Conservation (phyloP, 2,888 invertebrate genomes). For the Eurytoma adleriae region DNA sequence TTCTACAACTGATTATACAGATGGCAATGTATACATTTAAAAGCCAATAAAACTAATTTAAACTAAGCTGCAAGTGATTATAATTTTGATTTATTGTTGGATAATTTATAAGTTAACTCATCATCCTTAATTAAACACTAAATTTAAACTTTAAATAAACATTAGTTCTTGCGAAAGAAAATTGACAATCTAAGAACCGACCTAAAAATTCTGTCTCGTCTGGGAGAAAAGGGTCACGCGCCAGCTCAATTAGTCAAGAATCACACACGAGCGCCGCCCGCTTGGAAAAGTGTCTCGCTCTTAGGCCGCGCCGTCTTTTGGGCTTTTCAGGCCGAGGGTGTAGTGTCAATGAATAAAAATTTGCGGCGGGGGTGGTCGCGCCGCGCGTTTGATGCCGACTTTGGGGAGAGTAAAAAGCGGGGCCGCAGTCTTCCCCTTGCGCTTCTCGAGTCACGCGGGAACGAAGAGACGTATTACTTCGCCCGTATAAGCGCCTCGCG, state of each 20-base stretch:
- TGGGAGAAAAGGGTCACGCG: neutral
- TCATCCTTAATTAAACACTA: too few relatives aligned
- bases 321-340: slow-evolving; percentile 64
- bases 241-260: slow-evolving; percentile 24
- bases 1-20: too few relatives aligned
- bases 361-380: slow-evolving; percentile 64
- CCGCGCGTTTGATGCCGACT: slow-evolving; percentile 71
- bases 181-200: too few relatives aligned
- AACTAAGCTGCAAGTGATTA: too few relatives aligned
- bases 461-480: slow-evolving; percentile 6
- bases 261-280: neutral
- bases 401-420: slow-evolving; percentile 62
- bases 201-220: too few relatives aligned
- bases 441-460: neutral
- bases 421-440: slow-evolving; percentile 23
- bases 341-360: slow-evolving; percentile 76
- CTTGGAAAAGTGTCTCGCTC: slow-evolving; percentile 3
- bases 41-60: too few relatives aligned
- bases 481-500: slow-evolving; percentile 16
- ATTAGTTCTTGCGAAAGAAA: too few relatives aligned
- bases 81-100: too few relatives aligned
- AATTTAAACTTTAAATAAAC: too few relatives aligned
- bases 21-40: too few relatives aligned
- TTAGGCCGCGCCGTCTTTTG: slow-evolving; percentile 61
- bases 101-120: too few relatives aligned